Percentiles rank a stretch among this genome's conserved stretches.
Evolutionary conservation across 1,140 invertebrate genomes (phyloP).

Genomic region (Brachystomella parvula): DNA sequence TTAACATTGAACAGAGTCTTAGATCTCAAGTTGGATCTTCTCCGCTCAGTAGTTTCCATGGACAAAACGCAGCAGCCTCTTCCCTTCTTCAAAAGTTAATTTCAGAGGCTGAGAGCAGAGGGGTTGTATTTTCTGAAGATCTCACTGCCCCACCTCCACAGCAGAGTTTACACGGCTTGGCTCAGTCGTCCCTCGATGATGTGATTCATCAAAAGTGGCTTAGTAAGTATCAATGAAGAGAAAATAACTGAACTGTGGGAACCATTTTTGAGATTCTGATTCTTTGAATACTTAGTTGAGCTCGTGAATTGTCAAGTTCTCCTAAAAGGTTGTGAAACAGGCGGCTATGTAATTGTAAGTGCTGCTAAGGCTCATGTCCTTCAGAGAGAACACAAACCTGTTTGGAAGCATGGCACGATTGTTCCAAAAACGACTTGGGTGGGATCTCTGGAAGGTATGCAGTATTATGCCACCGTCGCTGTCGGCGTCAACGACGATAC

Average conservation of each 20-base stretch:
- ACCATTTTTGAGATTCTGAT: neutral
- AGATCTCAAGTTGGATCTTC: conserved; percentile 47
- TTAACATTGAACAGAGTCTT: conserved; percentile 25
- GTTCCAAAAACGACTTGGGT: conserved; percentile 93
- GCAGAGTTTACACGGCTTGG: conserved; percentile 69
- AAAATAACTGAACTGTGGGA: neutral
- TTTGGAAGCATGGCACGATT: conserved; percentile 79
- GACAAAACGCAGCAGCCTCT: conserved; percentile 52
- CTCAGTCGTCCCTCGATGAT: conserved; percentile 79
- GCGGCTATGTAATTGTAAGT: conserved; percentile 92
- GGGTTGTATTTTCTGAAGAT: conserved; percentile 86
- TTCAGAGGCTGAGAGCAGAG: conserved; percentile 87
- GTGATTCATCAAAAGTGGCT: conserved; percentile 87
- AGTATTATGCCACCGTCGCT: conserved; percentile 95
- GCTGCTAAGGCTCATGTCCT: conserved; percentile 90
- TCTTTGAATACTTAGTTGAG: conserved; percentile 52
- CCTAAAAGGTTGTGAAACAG: conserved; percentile 88
- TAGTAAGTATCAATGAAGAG: conserved; percentile 52
- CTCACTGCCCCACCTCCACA: conserved; percentile 63
- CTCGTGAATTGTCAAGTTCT: conserved; percentile 93
- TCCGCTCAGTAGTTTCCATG: conserved; percentile 51
- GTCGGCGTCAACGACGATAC: conserved; percentile 61
- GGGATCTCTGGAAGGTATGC: conserved; percentile 91
- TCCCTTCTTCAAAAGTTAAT: conserved; percentile 85
- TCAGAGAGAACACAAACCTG: conserved; percentile 80